Percentiles rank a stretch among this genome's conserved stretches.
Conservation (phyloP, 1,140 invertebrate genomes). For the Holotrichia oblita region DNA sequence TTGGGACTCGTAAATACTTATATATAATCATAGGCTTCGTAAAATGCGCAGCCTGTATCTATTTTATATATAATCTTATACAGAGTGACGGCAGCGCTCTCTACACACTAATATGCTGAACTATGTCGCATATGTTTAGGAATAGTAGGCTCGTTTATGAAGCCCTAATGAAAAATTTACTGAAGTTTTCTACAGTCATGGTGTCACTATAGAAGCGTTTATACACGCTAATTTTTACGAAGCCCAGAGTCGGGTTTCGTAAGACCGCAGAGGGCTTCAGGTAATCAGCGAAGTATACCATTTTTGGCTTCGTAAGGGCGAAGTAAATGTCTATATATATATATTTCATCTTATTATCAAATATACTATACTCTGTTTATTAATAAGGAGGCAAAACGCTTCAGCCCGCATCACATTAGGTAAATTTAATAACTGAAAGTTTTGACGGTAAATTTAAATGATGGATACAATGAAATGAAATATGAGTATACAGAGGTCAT, state of each 20-base stretch:
- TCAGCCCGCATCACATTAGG: too few species aligned
- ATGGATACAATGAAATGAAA: too few species aligned
- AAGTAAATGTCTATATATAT: constrained; percentile 4
- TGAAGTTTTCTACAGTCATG: not conserved
- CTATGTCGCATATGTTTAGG: not conserved
- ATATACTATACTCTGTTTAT: too few species aligned
- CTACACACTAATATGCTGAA: not conserved
- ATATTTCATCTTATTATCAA: too few species aligned
- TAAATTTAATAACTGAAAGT: too few species aligned
- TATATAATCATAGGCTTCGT: not conserved
- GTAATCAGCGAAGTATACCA: constrained; percentile 5
- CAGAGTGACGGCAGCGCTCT: not conserved
- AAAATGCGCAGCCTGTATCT: not conserved
- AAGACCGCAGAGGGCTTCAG: not conserved
- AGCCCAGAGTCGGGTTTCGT: not conserved
- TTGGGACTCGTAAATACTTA: not conserved
- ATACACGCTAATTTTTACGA: not conserved
- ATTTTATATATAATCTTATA: not conserved
- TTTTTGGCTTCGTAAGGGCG: constrained; percentile 5
- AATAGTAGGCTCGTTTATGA: not conserved
- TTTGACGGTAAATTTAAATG: too few species aligned
- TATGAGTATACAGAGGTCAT: too few species aligned
- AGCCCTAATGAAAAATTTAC: too few species aligned
- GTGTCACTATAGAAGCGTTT: not conserved
- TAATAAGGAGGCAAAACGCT: too few species aligned